phyloP scores from a whole-genome alignment of 1,140 invertebrate genomes.

The Eumaeus atala region DNA sequence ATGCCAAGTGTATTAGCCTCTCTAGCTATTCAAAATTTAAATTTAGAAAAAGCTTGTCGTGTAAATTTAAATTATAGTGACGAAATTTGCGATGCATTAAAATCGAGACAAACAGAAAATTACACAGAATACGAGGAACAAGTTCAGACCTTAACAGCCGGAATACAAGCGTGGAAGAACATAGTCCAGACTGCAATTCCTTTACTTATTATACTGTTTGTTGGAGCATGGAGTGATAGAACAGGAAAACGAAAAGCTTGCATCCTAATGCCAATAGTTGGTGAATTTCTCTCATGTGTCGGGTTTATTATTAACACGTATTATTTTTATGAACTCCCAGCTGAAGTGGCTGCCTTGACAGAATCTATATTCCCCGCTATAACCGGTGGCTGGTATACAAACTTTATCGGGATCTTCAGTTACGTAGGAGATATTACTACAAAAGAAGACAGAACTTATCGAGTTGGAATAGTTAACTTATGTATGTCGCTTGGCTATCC shows the following conservation, averaged over 20 bases:
- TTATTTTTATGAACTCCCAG: constrained; percentile 82
- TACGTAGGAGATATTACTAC: constrained; percentile 92
- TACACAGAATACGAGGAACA: constrained; percentile 81
- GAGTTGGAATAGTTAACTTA: constrained; percentile 89
- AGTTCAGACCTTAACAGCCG: constrained; percentile 83
- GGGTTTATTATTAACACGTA: constrained; percentile 86
- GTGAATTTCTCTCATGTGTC: constrained; percentile 84
- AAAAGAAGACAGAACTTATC: constrained; percentile 83
- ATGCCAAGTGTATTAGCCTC: constrained; percentile 85
- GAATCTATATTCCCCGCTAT: constrained; percentile 85
- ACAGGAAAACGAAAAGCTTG: constrained; percentile 85
- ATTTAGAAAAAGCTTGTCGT: constrained; percentile 87
- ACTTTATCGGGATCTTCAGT: constrained; percentile 92
- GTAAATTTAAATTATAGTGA: constrained; percentile 83
- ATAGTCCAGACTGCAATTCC: constrained; percentile 83
- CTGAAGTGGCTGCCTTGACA: constrained; percentile 83
- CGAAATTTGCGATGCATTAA: constrained; percentile 82
- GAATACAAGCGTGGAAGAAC: constrained; percentile 86
- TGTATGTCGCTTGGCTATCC: constrained; percentile 87
- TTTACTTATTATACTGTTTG: constrained; percentile 83
- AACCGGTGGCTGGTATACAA: constrained; percentile 89
- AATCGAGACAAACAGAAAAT: constrained; percentile 80
- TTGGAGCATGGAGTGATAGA: constrained; percentile 87
- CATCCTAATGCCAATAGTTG: constrained; percentile 87
- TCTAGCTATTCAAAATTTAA: constrained; percentile 87